Conservation (phyloP, 2,113 vertebrate species). For the Otolemur garnettii region DNA sequence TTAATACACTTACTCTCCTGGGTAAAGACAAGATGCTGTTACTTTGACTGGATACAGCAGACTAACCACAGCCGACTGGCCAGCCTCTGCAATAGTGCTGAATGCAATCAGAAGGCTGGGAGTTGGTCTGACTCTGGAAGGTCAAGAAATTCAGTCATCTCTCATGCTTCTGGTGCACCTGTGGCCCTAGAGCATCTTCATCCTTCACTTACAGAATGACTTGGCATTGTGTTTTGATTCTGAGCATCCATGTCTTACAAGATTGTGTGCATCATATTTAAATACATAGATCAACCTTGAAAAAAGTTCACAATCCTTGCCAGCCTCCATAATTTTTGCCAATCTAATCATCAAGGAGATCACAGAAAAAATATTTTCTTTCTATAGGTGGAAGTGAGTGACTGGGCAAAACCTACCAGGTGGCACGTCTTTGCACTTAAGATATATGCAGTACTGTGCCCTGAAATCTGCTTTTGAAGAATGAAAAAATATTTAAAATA, state of each 20-base stretch:
- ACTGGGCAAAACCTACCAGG: neutral
- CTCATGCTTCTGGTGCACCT: neutral
- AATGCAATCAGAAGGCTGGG: conserved; percentile 4
- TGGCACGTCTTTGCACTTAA: neutral
- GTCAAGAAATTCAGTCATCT: neutral
- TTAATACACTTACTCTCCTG: neutral
- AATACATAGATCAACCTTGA: conserved; percentile 55
- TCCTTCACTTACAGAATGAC: conserved; percentile 45
- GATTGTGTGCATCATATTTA: conserved; percentile 51
- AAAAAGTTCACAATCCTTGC: conserved; percentile 39
- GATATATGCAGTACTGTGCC: neutral
- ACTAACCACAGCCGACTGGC: neutral
- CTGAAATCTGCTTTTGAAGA: conserved; percentile 21
- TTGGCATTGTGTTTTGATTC: conserved; percentile 44
- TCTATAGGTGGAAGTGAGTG: neutral
- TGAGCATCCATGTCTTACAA: conserved; percentile 54
- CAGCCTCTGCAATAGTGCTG: neutral
- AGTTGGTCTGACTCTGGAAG: conserved; percentile 4
- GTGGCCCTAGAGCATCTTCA: neutral
- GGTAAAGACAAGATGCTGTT: conserved; percentile 25
- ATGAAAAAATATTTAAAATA: neutral
- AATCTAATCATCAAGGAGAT: neutral
- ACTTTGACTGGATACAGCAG: neutral
- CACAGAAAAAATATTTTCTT: neutral
- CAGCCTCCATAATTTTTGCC: conserved; percentile 36